Evolutionary conservation across 2,113 vertebrate genomes (phyloP), one percentile per base, ranked within the genome.

Genomic region (Phrynocephalus versicolor): DNA sequence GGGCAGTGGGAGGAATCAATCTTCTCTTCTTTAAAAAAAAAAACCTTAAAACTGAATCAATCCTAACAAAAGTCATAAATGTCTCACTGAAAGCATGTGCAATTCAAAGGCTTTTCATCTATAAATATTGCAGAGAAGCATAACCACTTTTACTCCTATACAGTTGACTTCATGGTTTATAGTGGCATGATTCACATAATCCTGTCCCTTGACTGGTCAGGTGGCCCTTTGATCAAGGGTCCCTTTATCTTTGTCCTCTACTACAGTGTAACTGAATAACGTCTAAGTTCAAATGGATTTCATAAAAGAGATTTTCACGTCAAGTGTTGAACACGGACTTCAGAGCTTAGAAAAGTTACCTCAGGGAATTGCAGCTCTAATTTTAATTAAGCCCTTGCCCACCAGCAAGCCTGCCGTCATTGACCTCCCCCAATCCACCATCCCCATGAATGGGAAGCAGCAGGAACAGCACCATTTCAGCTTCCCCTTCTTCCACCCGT

Each of bases 1-100:
- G 21, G 57, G 60, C n/a, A n/a, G n/a, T 60, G 90, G 23, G 73
- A 9, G 3, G 18, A 85, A 74, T 80, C 86, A 35, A 67, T 5
- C 23, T 92, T 91, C 27, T 37, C 41, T 85, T 86, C 39, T 81
- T 65, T 89, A 82, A 92, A 91, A 91, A 90, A 82, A 92, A 91
- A 91, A 92, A 92, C 87, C 3, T 90, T 92, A 87, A 6, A 64
- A 19, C 3, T 85, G 87, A 64, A 92, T 30, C 39, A 86, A 81
- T 41, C 83, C 41, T 69, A 86, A 83, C 55, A 64, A 51, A 3
- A 3, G 39, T 69, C 25, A 81, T 13, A 71, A 82, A 71, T 71
- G 33, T 16, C 25, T 57, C 23, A 1, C 7, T 51, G 5, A 69
- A 67, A 25, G 25, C 8, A 71, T 55, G 69, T 57, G 55, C 51